phyloP scores from a whole-genome alignment of 1,140 invertebrate genomes.

The Pseudomyrmex concolor region DNA sequence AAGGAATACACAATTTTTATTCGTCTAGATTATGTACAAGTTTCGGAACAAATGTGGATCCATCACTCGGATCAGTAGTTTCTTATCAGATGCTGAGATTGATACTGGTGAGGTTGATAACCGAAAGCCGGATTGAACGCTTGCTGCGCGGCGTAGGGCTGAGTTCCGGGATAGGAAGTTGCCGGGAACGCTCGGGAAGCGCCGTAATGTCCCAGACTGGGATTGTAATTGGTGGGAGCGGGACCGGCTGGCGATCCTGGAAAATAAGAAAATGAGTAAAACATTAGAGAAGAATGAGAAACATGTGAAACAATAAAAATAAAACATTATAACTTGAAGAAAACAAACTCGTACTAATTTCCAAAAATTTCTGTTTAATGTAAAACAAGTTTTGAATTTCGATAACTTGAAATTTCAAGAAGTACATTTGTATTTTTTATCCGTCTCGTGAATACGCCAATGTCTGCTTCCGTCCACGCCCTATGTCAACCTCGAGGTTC shows the following conservation, averaged over 20 bases:
- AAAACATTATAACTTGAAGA: neutral
- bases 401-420: neutral
- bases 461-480: no score
- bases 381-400: neutral
- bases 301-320: neutral
- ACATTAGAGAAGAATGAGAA: neutral
- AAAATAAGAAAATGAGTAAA: constrained; percentile 19
- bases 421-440: no score
- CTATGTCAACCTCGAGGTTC: neutral
- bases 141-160: constrained; percentile 55
- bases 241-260: constrained; percentile 66
- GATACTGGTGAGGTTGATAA: constrained; percentile 80
- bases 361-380: no score
- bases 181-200: constrained; percentile 71
- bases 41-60: constrained; percentile 19
- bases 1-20: constrained; percentile 83
- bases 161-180: constrained; percentile 62
- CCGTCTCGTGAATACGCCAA: no score
- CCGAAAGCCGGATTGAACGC: constrained; percentile 66
- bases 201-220: constrained; percentile 78
- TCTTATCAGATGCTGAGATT: constrained; percentile 78
- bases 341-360: neutral
- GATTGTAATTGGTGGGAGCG: constrained; percentile 76
- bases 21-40: constrained; percentile 84
- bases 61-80: constrained; percentile 68